A percentile compares a stretch with the other conserved stretches of the same genome.
phyloP scores from a whole-genome alignment of 2,113 vertebrate species.

The Nematolebias whitei region DNA sequence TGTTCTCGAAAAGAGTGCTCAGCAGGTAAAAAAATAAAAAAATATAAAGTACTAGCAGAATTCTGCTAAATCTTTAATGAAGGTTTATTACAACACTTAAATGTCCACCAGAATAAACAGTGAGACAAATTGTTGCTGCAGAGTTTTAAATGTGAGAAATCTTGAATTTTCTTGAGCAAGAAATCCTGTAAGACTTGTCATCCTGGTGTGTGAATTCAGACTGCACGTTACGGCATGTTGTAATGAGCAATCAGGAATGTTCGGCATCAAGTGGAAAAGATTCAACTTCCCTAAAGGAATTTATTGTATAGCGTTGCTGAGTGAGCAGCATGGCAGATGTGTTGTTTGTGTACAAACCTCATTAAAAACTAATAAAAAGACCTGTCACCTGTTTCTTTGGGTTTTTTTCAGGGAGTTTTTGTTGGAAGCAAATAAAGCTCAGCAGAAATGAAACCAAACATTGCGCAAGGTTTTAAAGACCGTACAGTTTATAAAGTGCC shows the following conservation, averaged over 20 bases:
- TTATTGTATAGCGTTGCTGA: not conserved
- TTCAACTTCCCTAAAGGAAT: not conserved
- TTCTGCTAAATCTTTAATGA: too few species aligned
- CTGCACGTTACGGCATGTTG: conserved; percentile 25
- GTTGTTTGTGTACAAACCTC: not conserved
- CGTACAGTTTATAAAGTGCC: not conserved
- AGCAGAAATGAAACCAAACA: not conserved
- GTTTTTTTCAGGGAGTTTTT: not conserved
- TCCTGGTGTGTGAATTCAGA: not conserved
- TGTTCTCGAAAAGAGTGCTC: too few species aligned
- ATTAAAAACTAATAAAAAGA: conserved; percentile 2
- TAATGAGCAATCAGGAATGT: conserved; percentile 27
- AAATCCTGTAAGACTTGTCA: conserved; percentile 3
- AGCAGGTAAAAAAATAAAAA: too few species aligned
- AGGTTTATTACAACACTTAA: too few species aligned
- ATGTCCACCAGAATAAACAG: not conserved
- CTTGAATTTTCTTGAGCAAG: not conserved
- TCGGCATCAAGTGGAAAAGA: not conserved
- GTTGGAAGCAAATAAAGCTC: not conserved
- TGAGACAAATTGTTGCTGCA: conserved; percentile 20
- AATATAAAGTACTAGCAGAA: too few species aligned
- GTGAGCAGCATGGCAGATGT: conserved; percentile 27
- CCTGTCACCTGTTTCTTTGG: not conserved
- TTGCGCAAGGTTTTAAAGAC: too few species aligned
- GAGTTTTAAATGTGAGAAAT: conserved; percentile 20